Conservation (phyloP, 2,797 vertebrate species). For the Acestrorhynchus altus region DNA sequence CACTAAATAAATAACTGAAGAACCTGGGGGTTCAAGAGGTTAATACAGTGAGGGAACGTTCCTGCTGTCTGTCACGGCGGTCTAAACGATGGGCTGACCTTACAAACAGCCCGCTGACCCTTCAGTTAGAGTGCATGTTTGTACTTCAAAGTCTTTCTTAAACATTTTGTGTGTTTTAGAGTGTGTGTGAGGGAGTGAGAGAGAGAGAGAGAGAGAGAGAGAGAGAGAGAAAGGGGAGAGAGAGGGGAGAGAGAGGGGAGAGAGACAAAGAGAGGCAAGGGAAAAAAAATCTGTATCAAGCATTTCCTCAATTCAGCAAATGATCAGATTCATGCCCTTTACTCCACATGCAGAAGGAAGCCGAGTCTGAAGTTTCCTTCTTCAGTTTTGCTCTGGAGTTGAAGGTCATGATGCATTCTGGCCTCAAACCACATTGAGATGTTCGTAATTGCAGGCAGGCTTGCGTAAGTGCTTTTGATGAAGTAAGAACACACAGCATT, state of each 20-base stretch:
- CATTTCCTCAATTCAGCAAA: neutral
- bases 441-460: too few relatives aligned
- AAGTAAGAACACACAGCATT: too few relatives aligned
- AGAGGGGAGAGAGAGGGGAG: too few relatives aligned
- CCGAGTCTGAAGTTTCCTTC: too few relatives aligned
- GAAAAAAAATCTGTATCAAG: too few relatives aligned
- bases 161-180: constrained; percentile 3
- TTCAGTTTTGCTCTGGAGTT: too few relatives aligned
- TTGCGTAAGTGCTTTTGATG: too few relatives aligned
- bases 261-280: neutral
- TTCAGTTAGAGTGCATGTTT: constrained; percentile 28
- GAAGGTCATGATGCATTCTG: too few relatives aligned
- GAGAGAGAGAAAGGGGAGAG: neutral
- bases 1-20: neutral
- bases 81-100: neutral
- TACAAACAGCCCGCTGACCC: neutral
- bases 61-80: too few relatives aligned
- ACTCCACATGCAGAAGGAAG: neutral
- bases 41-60: neutral
- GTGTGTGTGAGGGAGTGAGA: neutral
- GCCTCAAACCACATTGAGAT: too few relatives aligned
- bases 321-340: neutral
- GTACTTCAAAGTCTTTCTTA: neutral
- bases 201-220: neutral
- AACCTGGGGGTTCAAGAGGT: neutral